Base-by-base conservation (phyloP, 2,797 vertebrate genomes). In the Brotogeris chrysoptera region DNA sequence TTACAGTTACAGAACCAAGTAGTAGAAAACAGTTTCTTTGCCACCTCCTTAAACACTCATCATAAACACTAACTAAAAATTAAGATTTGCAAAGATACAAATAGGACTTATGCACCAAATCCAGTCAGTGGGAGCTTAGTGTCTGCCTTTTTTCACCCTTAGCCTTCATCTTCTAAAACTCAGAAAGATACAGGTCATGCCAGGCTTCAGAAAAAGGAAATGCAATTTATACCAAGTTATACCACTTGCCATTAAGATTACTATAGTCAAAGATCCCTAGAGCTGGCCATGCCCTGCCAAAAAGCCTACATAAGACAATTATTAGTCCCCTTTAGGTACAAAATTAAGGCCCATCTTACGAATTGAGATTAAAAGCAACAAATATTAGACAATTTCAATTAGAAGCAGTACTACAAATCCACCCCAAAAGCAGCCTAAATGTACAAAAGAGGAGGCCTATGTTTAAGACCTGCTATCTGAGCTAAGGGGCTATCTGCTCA, bases 1-100 rank as follows among this genome's bases (percentile, higher is more conserved):
- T 97, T 97, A 93, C 96, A 98, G 97, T 97, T 98, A 97, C 83
- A 96, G 93, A 97, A 97, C 66, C 95, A 95, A 97, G 96, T 32
- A 95, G 87, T 6, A 86, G 39, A 85, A 93, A 86, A 78, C 39
- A 92, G 78, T 64, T 64, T 80, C 71, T 96, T 64, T 73, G 73
- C 27, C n/a, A 2, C 44, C 52, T 83, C 61, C 72, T 95, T 90
- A 72, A 92, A 85, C 32, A 63, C 47, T 41, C 63, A 80, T 38
- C 74, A 55, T 50, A 70, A 32, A 81, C 14, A 70, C 19, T 15
- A 80, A 82, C 43, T 52, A 82, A 95, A 96, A 91, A 59, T 68
- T 52, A 53, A 87, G 70, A 44, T 82, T 80, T 81, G 20, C 41
- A 86, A 87, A 92, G 71, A 90, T 18, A 81, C 60, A 82, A 88